Base-by-base conservation (phyloP, 2,888 invertebrate genomes). In the Xestia rhomboidea region DNA sequence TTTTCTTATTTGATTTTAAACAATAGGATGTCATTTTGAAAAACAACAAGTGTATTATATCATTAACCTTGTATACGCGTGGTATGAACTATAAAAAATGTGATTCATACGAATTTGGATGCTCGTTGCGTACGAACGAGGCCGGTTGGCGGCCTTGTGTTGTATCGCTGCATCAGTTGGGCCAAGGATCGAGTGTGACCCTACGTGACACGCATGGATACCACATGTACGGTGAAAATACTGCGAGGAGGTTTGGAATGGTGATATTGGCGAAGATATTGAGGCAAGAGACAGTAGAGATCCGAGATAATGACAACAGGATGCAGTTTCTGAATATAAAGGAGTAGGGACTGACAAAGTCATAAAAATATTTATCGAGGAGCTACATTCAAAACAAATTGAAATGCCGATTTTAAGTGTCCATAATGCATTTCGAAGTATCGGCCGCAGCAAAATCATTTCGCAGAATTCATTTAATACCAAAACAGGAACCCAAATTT, bases 91-190 rank as follows among this genome's bases (percentile, higher is more conserved):
- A 88, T 88, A 88, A 89, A 90, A 88, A 89, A 81, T 88, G 90
- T 94, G 94, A 94, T 91, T 92, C 93, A 94, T 89, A 88, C 90
- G 82, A 91, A 93, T 95, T 95, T 93, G 94, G 95, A 95, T 95
- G 95, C 95, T 89, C 78, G 87, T 82, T 88, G 94, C 94, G 95
- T 94, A 87, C 92, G 90, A 89, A 91, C 95, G 94, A 95, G 95
- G 96, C 91, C 93, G 91, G 90, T 78, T 84, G 85, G 81, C 90
- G 94, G 92, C 96, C 96, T 96, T 94, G 94, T 89, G 90, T 84
- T 85, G 91, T 92, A 92, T 92, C 92, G 89, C 88, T 87, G 90
- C 92, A 92, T 91, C 93, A 92, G 92, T 89, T 91, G 88, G 95
- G 95, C 95, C 95, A 95, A 95, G 95, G 95, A 93, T 92, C 89